A percentile compares a stretch with the other conserved stretches of the same genome.
Conservation (phyloP, 2,888 invertebrate genomes). For the Isotomurus palustris region DNA sequence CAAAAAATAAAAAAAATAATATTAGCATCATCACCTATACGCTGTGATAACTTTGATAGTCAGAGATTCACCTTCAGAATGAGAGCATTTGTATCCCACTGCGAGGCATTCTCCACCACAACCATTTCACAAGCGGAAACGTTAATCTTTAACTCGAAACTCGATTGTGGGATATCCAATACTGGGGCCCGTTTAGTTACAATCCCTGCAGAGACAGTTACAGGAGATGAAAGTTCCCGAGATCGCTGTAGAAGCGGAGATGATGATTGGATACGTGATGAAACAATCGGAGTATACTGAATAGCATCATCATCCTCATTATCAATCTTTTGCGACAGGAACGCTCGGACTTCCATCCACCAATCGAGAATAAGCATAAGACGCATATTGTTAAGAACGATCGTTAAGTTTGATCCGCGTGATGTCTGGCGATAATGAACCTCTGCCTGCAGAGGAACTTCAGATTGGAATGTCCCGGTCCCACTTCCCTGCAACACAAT, state of each 20-base stretch:
- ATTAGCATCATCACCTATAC: neutral
- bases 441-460: slow-evolving; percentile 52
- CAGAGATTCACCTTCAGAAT: slow-evolving; percentile 64
- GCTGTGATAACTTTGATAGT: neutral
- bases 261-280: neutral
- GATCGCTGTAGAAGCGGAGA: slow-evolving; percentile 37
- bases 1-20: slow-evolving; percentile 17
- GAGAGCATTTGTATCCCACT: slow-evolving; percentile 87
- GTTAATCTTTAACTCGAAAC: slow-evolving; percentile 83
- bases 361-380: slow-evolving; percentile 90
- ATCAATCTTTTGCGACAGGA: slow-evolving; percentile 54
- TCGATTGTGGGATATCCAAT: slow-evolving; percentile 50
- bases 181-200: slow-evolving; percentile 51
- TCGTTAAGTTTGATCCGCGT: slow-evolving; percentile 63
- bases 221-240: slow-evolving; percentile 42
- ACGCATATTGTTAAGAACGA: slow-evolving; percentile 89
- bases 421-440: slow-evolving; percentile 51
- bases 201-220: slow-evolving; percentile 51
- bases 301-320: neutral
- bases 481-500: too few species aligned
- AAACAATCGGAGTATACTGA: neutral
- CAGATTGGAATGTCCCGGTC: slow-evolving; percentile 26
- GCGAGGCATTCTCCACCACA: slow-evolving; percentile 82
- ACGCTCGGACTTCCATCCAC: slow-evolving; percentile 79
- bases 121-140: slow-evolving; percentile 94